These are phyloP conservation scores for Phenganax stokvisi DNA, from an alignment of 92 coral and sea anemone species.

Conservation along the genomic window DNA sequence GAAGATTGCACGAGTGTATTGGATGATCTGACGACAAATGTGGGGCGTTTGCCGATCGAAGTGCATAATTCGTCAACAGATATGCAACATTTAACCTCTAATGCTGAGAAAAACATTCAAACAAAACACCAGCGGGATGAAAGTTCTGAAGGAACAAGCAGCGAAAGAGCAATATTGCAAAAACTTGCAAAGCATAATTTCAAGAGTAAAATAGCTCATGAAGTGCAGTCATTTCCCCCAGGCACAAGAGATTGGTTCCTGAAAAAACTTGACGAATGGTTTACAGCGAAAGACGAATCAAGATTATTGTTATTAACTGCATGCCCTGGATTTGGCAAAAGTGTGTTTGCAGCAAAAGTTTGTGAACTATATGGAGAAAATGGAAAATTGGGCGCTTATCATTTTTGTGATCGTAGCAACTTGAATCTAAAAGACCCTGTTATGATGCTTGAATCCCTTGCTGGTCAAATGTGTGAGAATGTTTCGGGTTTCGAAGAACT, in stretches of 20 bases:
- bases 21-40: no score
- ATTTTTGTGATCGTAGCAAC: neutral
- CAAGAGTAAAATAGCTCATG: neutral
- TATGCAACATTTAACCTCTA: no score
- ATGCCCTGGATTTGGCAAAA: neutral
- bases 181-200: conserved; percentile 5
- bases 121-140: no score
- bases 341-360: neutral
- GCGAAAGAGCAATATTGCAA: neutral
- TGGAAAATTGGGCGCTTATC: neutral
- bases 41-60: no score
- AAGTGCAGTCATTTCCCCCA: neutral
- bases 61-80: no score
- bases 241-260: neutral
- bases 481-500: neutral
- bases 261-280: neutral
- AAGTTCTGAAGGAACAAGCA: no score
- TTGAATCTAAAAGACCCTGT: neutral
- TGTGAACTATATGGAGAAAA: neutral
- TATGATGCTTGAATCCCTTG: neutral
- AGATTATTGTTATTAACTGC: neutral
- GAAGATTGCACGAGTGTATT: no score
- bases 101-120: no score
- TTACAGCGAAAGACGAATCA: neutral
- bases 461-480: conserved; percentile 1